Evolutionary conservation across 92 coral and sea anemone species (phyloP), one percentile per base, ranked within the genome.

Genomic region (Galaxea fascicularis): DNA sequence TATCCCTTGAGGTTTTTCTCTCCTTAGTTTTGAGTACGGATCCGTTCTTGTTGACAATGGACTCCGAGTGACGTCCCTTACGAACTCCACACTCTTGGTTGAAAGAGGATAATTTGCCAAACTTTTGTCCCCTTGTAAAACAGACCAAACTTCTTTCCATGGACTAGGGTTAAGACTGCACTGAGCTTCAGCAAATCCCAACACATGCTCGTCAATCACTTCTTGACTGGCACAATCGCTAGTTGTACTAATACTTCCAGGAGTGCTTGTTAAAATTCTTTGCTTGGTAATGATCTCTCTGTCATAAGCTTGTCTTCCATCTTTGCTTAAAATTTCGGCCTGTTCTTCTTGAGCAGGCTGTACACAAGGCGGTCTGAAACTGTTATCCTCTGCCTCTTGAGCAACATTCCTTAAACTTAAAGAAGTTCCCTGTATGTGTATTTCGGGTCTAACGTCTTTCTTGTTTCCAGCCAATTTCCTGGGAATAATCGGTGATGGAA

Each of bases 71-170:
- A 64, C 24, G 15, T 78, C 73, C 46, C 63, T 56, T 46, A 39
- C 83, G 29, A 78, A 65, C 45, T 78, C 83, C 60, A 78, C 65
- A 15, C 73, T 65, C 28, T 65, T 78, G 4, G 72, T 65, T 28
- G 83, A 78, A 25, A 78, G 73, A 29, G 31, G 68, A 28, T 60
- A 78, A 64, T 28, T 78, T 20, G 45, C 73, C 13, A 78, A 78
- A 65, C 60, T 63, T 18, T 52, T 78, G 58, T 78, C 60, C 39
- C n/a, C n/a, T n/a, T 78, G 72, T 1, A 78, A 65, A 27, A 28
- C 83, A 8, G 72, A 41, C 73, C 83, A 78, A 57, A 64, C 28
- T 63, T 78, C 83, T 44, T 78, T 78, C 83, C 83, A 78, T 27
- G 83, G 72, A 26, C 83, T 78, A 10, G 83, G 63, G 56, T 65